Base-by-base conservation (phyloP, 2,888 invertebrate genomes). In the Cheilosia pagana region DNA sequence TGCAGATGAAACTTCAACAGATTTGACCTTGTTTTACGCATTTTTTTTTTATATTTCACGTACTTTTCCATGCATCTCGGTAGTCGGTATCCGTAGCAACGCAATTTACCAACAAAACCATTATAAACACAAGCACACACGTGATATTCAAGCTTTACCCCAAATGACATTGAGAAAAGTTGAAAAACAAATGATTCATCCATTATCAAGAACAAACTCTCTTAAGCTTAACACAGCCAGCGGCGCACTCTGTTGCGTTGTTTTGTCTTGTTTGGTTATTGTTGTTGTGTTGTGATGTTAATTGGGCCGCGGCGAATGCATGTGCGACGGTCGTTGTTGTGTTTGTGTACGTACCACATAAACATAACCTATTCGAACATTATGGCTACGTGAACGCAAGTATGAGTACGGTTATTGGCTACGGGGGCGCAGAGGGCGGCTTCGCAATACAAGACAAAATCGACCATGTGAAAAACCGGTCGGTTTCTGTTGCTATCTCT, bases 121-220 rank as follows among this genome's bases (percentile, higher is more conserved):
- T 48, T 48, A 45, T 53, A 23, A 35, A 68, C 28, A 16, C 48
- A 62, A 16, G 28, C 62, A 72, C 60, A 50, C 71, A 72, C 67
- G 53, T 60, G 53, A 78, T 57, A 59, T 41, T 63, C 53, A 75
- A 67, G 65, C 65, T n/a, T n/a, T 75, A 81, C 75, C 71, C 75
- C 60, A 75, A 85, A 85, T 85, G 85, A 85, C 85, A 85, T 85
- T 85, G 85, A 78, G 55, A 81, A 85, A 85, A 75, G 65, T 70
- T 77, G 35, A 35, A 31, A 78, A 83, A 70, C 62, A 83, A 83
- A 79, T 74, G 68, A 85, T 81, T 85, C 79, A 85, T 75, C 75
- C 85, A 85, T 75, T 79, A 55, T 43, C 23, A 76, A 67, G 35
- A 48, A 62, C 16, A 12, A 67, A 12, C 48, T 41, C 53, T 52